These are phyloP conservation scores for Centrocercus urophasianus DNA, from an alignment of 2,113 vertebrate species.

Conservation along the genomic window DNA sequence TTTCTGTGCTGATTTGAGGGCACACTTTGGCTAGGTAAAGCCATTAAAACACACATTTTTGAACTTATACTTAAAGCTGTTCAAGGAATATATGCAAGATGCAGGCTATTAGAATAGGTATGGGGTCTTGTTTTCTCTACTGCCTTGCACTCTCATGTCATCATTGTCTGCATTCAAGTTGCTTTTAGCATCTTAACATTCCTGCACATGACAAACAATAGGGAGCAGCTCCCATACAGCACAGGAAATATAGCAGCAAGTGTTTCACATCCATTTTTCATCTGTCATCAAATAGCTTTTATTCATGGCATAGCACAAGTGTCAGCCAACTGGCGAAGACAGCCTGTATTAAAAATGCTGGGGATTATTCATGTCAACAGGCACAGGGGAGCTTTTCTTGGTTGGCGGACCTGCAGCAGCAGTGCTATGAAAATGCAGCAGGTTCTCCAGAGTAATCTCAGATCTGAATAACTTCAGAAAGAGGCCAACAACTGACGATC, in stretches of 20 bases:
- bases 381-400: conserved; percentile 49
- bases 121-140: neutral
- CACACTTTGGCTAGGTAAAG: neutral
- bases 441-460: conserved; percentile 26
- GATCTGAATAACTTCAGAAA: conserved; percentile 31
- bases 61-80: neutral
- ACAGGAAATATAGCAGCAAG: conserved; percentile 43
- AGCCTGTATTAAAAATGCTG: conserved; percentile 53
- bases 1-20: neutral
- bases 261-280: conserved; percentile 37
- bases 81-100: neutral
- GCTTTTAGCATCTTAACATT: neutral
- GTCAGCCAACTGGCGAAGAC: conserved; percentile 69
- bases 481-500: conserved; percentile 22
- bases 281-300: conserved; percentile 71
- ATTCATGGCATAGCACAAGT: conserved; percentile 65
- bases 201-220: conserved; percentile 16
- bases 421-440: conserved; percentile 23
- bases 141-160: neutral
- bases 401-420: neutral
- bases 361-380: conserved; percentile 70
- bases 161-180: neutral
- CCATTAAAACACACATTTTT: neutral
- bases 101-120: neutral
- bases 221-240: neutral